These are phyloP conservation scores for Smittia sp. DNA, from an alignment of 2,888 invertebrate species.

Conservation along the genomic window DNA sequence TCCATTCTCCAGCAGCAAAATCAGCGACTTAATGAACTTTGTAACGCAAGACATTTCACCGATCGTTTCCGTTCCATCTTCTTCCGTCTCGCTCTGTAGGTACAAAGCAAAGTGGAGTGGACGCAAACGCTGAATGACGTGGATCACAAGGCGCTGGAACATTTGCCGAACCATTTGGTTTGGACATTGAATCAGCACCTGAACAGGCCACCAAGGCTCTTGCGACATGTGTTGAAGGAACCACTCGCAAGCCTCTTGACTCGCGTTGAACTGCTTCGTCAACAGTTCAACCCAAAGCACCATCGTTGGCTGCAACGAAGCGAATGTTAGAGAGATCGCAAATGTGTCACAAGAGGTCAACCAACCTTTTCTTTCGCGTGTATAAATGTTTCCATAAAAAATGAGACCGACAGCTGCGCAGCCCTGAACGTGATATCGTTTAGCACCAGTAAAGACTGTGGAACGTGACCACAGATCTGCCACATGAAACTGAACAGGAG, in stretches of 20 bases:
- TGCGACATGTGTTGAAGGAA: constrained; percentile 90
- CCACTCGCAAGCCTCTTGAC: constrained; percentile 86
- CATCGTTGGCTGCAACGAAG: constrained; percentile 75
- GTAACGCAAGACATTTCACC: constrained; percentile 87
- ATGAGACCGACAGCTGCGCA: constrained; percentile 85
- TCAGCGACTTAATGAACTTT: constrained; percentile 83
- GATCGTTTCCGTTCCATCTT: constrained; percentile 52
- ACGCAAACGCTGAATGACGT: constrained; percentile 86
- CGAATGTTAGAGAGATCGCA: constrained; percentile 42
- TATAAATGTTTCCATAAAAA: constrained; percentile 94
- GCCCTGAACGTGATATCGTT: constrained; percentile 81
- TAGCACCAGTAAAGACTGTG: constrained; percentile 78
- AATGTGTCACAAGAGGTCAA: constrained; percentile 13
- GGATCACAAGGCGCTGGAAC: constrained; percentile 93
- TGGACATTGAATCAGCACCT: constrained; percentile 91
- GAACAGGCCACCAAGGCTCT: constrained; percentile 94
- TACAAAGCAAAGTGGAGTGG: constrained; percentile 62
- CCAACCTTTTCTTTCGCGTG: constrained; percentile 92
- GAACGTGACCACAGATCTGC: constrained; percentile 92
- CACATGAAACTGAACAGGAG: constrained; percentile 81
- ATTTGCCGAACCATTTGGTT: constrained; percentile 96
- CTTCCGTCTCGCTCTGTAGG: constrained; percentile 55
- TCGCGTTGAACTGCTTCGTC: constrained; percentile 91
- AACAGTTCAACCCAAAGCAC: constrained; percentile 94
- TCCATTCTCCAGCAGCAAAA: constrained; percentile 82